phyloP scores from a whole-genome alignment of 2,888 invertebrate species.

The Odontomyia ornata region DNA sequence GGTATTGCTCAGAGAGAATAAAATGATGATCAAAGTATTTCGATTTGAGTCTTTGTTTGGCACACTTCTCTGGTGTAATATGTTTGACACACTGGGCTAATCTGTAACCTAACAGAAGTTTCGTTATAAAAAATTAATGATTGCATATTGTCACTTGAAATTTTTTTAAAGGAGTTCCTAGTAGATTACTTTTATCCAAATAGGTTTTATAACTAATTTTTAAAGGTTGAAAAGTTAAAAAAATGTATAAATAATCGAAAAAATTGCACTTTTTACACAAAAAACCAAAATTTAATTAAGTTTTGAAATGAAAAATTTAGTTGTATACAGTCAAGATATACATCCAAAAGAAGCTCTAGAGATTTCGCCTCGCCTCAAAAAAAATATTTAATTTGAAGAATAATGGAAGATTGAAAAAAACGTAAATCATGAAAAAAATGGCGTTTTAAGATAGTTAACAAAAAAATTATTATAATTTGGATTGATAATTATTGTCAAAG shows the following conservation, averaged over 20 bases:
- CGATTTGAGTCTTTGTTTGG: too few species aligned
- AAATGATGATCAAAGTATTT: too few species aligned
- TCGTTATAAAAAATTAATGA: background rate
- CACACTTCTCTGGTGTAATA: too few species aligned
- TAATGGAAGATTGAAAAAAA: background rate
- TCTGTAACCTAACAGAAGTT: too few species aligned
- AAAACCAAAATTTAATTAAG: background rate
- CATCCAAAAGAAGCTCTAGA: background rate
- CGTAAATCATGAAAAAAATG: background rate
- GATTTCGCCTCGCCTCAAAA: background rate
- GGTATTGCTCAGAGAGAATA: too few species aligned
- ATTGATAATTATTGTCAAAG: background rate
- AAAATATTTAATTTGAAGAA: background rate
- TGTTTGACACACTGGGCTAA: too few species aligned
- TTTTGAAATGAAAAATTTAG: background rate
- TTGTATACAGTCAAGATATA: background rate
- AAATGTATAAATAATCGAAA: background rate
- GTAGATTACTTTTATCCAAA: background rate
- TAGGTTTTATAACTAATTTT: background rate
- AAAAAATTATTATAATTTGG: background rate
- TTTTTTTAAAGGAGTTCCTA: background rate
- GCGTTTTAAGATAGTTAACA: background rate
- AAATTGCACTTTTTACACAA: background rate
- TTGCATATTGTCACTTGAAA: background rate
- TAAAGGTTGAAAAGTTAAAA: background rate